A percentile compares a stretch with the other conserved stretches of the same genome.
Evolutionary conservation across 92 coral and sea anemone genomes (phyloP).

Genomic region (Palythoa caribaeorum): DNA sequence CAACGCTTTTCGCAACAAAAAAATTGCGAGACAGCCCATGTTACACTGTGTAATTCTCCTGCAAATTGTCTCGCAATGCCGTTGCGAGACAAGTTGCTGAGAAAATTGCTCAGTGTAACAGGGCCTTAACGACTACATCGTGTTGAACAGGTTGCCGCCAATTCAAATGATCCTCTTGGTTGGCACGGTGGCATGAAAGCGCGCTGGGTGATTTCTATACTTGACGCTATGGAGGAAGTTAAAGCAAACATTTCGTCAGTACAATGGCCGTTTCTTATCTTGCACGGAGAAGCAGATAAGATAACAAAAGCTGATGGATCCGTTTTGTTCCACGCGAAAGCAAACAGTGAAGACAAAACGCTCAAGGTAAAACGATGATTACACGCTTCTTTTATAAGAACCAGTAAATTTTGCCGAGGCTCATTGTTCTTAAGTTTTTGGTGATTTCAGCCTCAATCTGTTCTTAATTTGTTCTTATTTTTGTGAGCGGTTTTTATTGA

Average conservation of each 20-base stretch:
- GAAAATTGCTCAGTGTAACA: too few relatives aligned
- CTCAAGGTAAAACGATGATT: conserved; percentile 67
- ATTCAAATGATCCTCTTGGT: conserved; percentile 75
- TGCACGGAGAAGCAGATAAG: conserved; percentile 84
- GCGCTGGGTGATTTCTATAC: conserved; percentile 59
- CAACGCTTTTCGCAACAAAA: too few relatives aligned
- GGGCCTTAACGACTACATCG: not conserved
- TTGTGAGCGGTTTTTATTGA: too few relatives aligned
- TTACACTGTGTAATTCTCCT: too few relatives aligned
- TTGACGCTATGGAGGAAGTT: conserved; percentile 73
- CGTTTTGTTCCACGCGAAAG: conserved; percentile 55
- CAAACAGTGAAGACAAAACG: conserved; percentile 80
- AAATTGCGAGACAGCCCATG: too few relatives aligned
- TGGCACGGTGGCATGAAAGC: conserved; percentile 91
- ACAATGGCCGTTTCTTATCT: conserved; percentile 76
- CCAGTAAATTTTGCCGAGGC: too few relatives aligned
- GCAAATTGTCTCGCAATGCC: too few relatives aligned
- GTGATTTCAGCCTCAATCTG: too few relatives aligned
- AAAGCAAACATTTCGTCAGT: conserved; percentile 41
- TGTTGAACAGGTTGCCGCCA: conserved; percentile 73
- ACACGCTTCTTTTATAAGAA: too few relatives aligned
- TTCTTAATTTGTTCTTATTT: too few relatives aligned
- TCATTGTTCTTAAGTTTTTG: too few relatives aligned
- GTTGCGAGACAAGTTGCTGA: too few relatives aligned
- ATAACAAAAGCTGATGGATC: conserved; percentile 71